Percentiles rank a stretch among this genome's conserved stretches.
These are phyloP conservation scores for Eubucco bourcierii DNA, from an alignment of 2,113 vertebrate species.

Conservation along the genomic window DNA sequence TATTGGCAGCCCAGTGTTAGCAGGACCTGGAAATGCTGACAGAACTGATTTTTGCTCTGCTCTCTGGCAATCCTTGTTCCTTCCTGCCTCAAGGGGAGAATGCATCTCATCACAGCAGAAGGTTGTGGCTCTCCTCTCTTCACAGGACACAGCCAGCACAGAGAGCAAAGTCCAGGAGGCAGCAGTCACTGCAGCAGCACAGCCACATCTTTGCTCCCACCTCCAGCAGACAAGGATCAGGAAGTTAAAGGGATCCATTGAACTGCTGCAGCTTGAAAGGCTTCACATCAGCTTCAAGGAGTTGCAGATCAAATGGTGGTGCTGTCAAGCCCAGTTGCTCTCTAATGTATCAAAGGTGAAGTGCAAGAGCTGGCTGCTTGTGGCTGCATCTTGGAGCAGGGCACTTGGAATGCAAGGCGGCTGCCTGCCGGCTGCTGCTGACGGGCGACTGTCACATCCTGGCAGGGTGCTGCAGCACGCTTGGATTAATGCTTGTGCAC, in stretches of 20 bases:
- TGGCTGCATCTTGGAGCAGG: background rate
- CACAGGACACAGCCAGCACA: background rate
- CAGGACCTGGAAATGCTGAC: constrained; percentile 36
- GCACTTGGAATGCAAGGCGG: background rate
- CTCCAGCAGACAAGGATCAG: background rate
- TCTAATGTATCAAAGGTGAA: constrained; percentile 19
- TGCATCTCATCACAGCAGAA: background rate
- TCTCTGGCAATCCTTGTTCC: background rate
- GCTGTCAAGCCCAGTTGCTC: constrained; percentile 11
- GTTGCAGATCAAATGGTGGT: background rate
- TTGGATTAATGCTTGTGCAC: background rate
- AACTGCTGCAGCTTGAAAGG: constrained; percentile 8
- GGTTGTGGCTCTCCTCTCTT: background rate
- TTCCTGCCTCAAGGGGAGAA: background rate
- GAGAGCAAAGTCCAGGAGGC: background rate
- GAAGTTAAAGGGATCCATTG: constrained; percentile 28
- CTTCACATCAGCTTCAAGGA: background rate
- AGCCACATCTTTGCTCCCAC: background rate
- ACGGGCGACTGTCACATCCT: background rate
- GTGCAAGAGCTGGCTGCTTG: constrained; percentile 10
- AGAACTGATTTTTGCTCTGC: constrained; percentile 19
- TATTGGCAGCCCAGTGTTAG: constrained; percentile 44
- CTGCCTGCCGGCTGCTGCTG: background rate
- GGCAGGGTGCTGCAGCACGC: constrained; percentile 12
- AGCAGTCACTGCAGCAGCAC: background rate